A percentile compares a stretch with the other conserved stretches of the same genome.
Conservation (phyloP, 2,113 vertebrate genomes). For the Damaliscus lunatus region DNA sequence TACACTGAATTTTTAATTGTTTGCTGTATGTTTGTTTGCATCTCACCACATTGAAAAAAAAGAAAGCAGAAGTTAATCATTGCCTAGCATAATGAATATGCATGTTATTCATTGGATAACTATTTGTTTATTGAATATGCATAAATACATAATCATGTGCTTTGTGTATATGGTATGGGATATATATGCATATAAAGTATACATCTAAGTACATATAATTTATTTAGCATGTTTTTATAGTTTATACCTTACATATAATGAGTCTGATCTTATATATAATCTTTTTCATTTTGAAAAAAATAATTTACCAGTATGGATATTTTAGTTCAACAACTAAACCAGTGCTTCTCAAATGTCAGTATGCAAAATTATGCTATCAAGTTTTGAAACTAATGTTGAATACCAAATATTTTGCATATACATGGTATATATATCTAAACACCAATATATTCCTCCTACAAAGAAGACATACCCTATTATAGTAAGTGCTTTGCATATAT, state of each 20-base stretch:
- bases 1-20: constrained; percentile 26
- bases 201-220: background rate
- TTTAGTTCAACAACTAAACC: background rate
- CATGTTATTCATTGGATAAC: background rate
- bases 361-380: background rate
- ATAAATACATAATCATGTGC: background rate
- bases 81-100: background rate
- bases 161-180: background rate
- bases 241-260: background rate
- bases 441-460: background rate
- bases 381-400: background rate
- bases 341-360: background rate
- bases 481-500: background rate
- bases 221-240: background rate
- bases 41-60: background rate
- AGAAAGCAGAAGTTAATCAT: background rate
- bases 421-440: background rate
- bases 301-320: background rate
- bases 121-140: constrained; percentile 16
- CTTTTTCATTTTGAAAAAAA: background rate
- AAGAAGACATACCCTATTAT: background rate
- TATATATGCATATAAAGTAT: background rate
- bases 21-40: background rate
- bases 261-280: background rate
- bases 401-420: background rate